Evolutionary conservation across 2,888 invertebrate species (phyloP).

Genomic region (Apeira syringaria): DNA sequence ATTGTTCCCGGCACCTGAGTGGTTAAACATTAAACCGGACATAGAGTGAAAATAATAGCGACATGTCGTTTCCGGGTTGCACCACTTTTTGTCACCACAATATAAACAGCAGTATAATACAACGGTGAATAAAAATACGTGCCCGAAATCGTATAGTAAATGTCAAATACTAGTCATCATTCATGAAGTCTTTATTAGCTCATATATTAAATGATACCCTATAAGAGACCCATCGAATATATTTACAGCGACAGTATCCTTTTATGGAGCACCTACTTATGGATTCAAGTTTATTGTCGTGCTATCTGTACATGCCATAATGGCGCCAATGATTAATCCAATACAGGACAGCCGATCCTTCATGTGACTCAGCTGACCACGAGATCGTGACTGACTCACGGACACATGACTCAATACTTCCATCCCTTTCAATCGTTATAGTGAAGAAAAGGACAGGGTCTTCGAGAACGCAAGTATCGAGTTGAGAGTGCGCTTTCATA

Average conservation of each 20-base stretch:
- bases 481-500: constrained; percentile 17
- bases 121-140: too few relatives aligned
- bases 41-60: too few relatives aligned
- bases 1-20: too few relatives aligned
- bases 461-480: constrained; percentile 5
- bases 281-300: constrained; percentile 13
- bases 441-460: constrained; percentile 30
- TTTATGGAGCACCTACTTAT: constrained; percentile 1
- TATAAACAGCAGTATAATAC: too few relatives aligned
- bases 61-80: too few relatives aligned
- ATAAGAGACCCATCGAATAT: constrained; percentile 3
- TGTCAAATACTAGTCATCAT: too few relatives aligned
- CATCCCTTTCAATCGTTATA: constrained; percentile 35
- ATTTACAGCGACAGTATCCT: background rate
- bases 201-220: too few relatives aligned
- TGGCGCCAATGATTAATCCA: constrained; percentile 52
- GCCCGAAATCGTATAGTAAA: too few relatives aligned
- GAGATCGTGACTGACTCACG: constrained; percentile 56
- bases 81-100: too few relatives aligned
- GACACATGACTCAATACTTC: constrained; percentile 45
- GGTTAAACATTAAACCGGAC: too few relatives aligned
- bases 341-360: constrained; percentile 47
- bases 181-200: too few relatives aligned
- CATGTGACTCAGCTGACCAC: constrained; percentile 65
- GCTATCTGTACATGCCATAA: constrained; percentile 24